Base-by-base conservation (phyloP, 2,113 vertebrate species). In the Thunnus maccoyii region DNA sequence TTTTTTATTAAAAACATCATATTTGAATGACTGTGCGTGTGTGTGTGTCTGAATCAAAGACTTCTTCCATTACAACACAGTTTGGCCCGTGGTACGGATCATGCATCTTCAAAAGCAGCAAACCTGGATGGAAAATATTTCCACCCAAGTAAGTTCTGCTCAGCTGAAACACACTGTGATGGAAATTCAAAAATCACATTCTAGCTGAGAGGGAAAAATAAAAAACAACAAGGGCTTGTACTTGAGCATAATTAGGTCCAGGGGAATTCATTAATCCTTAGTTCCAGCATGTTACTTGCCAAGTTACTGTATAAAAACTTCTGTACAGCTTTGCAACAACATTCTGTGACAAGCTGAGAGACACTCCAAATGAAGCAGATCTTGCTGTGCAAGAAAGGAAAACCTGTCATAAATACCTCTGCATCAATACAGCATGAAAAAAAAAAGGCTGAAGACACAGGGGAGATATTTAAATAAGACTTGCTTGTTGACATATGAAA, bases 221-320 rank as follows among this genome's bases (percentile, higher is more conserved):
- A 15, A 72, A 74, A 85, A 86, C 83, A 81, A 87, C 74, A 78
- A 83, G 63, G 65, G 64, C 62, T 88, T 88, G 68, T 89, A 55
- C 78, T 87, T 64, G 86, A 75, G 77, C 48, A 77, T 73, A 81
- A 86, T 76, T 62, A 76, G 63, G 66, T 92, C 74, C 88, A 63
- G 18, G 80, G 86, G 80, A 91, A 91, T 92, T 91, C 70, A 88
- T 91, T 89, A 68, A 92, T 91, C 88, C 84, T 88, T 25, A 82
- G 66, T 86, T 91, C 50, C 55, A 76, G 65, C 22, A 57, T 72
- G 81, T 72, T 61, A 27, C 67, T 76, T 83, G 82, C 87, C 87
- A 88, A 80, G 67, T 84, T 79, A n/a, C 80, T 60, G 36, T 83
- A 74, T 84, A 58, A 88, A 80, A 83, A 81, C 64, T 64, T 72